Conservation (phyloP, 2,888 invertebrate genomes). For the Trilocha varians region DNA sequence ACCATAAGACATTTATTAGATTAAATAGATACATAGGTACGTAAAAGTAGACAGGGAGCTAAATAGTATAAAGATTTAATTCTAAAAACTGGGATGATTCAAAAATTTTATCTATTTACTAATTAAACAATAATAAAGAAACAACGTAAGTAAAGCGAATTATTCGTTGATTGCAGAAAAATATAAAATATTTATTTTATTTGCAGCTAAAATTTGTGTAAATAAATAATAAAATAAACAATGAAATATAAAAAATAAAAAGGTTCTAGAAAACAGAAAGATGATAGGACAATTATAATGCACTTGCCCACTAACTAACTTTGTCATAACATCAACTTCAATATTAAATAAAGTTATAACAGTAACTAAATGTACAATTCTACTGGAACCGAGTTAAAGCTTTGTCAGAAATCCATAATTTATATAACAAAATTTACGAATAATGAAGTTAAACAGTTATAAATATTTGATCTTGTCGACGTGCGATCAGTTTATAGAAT, state of each 20-base stretch:
- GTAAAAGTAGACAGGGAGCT: slow-evolving; percentile 52
- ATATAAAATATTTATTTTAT: slow-evolving; percentile 40
- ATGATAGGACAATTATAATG: slow-evolving; percentile 70
- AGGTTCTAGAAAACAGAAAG: slow-evolving; percentile 67
- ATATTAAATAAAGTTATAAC: slow-evolving; percentile 69
- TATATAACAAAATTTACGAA: slow-evolving; percentile 70
- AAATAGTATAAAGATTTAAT: slow-evolving; percentile 51
- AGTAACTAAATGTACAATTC: slow-evolving; percentile 71
- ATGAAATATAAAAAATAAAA: slow-evolving; percentile 62
- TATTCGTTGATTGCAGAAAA: slow-evolving; percentile 49
- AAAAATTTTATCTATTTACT: slow-evolving; percentile 30
- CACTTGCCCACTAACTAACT: slow-evolving; percentile 72
- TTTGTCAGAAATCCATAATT: slow-evolving; percentile 71
- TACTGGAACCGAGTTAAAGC: slow-evolving; percentile 74
- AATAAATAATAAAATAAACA: slow-evolving; percentile 75
- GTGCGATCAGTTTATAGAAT: slow-evolving; percentile 38
- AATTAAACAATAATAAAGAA: slow-evolving; percentile 24
- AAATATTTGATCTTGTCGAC: slow-evolving; percentile 70
- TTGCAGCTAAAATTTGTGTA: slow-evolving; percentile 51
- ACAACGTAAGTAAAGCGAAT: slow-evolving; percentile 37
- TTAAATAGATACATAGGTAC: slow-evolving; percentile 62
- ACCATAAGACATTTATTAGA: slow-evolving; percentile 69
- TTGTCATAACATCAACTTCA: slow-evolving; percentile 72
- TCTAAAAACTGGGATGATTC: slow-evolving; percentile 52
- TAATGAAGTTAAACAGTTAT: slow-evolving; percentile 69